These are phyloP conservation scores for Harmothoe impar DNA, from an alignment of 2,888 invertebrate species.

Conservation along the genomic window DNA sequence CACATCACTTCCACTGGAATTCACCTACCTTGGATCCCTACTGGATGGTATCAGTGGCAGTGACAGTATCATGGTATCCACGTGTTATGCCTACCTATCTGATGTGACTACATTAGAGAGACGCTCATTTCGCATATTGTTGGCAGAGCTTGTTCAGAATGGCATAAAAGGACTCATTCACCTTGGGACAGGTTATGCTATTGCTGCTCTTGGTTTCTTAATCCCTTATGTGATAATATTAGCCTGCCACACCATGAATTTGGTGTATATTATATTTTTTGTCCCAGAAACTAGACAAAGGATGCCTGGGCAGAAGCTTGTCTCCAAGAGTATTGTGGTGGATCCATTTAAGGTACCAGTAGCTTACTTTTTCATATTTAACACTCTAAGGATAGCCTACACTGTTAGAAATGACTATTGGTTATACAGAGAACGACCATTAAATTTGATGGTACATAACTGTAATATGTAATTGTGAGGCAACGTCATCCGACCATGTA, in stretches of 20 bases:
- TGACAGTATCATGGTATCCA: conserved; percentile 23
- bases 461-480: too few relatives aligned
- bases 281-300: neutral
- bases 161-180: conserved; percentile 16
- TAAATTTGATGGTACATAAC: too few relatives aligned
- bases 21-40: conserved; percentile 41
- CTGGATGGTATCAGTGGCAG: conserved; percentile 13
- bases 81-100: conserved; percentile 42
- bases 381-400: neutral
- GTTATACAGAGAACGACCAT: too few relatives aligned
- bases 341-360: conserved; percentile 1
- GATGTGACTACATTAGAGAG: conserved; percentile 29
- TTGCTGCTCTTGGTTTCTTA: conserved; percentile 24
- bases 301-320: neutral
- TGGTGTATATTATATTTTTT: conserved; percentile 5
- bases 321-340: neutral
- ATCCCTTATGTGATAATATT: neutral
- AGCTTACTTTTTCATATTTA: neutral
- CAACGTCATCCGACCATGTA: too few relatives aligned
- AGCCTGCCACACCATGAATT: neutral
- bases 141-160: conserved; percentile 37
- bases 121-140: neutral
- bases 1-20: conserved; percentile 5
- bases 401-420: neutral
- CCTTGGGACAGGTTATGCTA: conserved; percentile 12